Conservation (phyloP, 2,113 vertebrate genomes). For the Coptodon bakossiorum region DNA sequence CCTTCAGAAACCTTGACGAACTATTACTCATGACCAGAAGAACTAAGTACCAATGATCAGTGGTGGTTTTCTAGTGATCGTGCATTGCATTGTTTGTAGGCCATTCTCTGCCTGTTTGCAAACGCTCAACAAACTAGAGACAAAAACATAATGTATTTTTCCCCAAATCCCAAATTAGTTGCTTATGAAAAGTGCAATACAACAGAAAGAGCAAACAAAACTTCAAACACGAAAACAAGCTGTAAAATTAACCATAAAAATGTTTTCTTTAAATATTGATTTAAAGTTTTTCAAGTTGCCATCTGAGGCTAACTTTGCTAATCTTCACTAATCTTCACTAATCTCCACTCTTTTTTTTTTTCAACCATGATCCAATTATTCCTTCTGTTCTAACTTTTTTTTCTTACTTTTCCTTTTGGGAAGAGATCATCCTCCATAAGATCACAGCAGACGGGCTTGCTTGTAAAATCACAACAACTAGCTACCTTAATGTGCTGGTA, state of each 20-base stretch:
- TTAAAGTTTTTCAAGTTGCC: not conserved
- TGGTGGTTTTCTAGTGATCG: not conserved
- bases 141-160: not conserved
- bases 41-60: not conserved
- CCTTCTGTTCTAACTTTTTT: not conserved
- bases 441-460: not conserved
- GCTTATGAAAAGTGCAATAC: not conserved
- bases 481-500: conserved; percentile 8
- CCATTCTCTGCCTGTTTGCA: not conserved
- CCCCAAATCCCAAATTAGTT: not conserved
- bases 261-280: not conserved
- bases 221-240: not conserved
- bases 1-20: not conserved
- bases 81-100: not conserved
- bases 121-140: not conserved
- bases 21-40: not conserved
- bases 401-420: not conserved
- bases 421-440: not conserved
- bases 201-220: not conserved
- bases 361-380: not conserved
- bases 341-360: not conserved
- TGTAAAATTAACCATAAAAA: not conserved
- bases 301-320: not conserved
- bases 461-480: conserved; percentile 22
- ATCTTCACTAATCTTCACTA: not conserved